Evolutionary conservation across 2,797 vertebrate species (phyloP), one percentile per base, ranked within the genome.

Genomic region (Syngnathus acus): DNA sequence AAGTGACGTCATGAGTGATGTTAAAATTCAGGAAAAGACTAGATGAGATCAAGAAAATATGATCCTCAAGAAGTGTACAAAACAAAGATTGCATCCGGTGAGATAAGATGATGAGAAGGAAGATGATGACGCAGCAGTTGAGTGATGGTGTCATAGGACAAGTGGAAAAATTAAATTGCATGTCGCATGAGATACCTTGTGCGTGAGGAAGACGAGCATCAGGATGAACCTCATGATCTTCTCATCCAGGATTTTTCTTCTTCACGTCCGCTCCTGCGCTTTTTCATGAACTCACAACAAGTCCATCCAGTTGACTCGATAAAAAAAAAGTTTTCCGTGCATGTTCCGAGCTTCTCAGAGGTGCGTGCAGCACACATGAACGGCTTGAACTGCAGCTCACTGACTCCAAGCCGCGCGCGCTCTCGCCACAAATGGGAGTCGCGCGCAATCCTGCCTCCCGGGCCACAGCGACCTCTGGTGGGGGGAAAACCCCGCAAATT

Each of bases 191-290:
- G 32, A 32, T 32, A 32, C 60, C 60, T 62, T 42, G 45, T 26
- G 42, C 60, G 37, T 4, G 42, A 62, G 14, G 42, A 45, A 45
- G 21, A 16, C 21, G 42, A 62, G 60, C 21, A 62, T 8, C 60
- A 45, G 40, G 21, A 61, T 13, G 10, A 47, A 45, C 60, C 9
- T 62, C 60, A 43, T 62, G 21, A 45, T 62, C 60, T 45, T 45
- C 42, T 62, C 60, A 23, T 62, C 42, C 14, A 43, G 10, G 26
- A 6, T 5, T 7, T 8, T 11, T 53, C n/a, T 43, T 26, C 39
- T 61, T 62, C 21, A 23, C 42, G 45, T 47, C 11, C 42, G n/a
- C 7, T 4, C 23, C 21, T 26, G 23, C 3, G n/a, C 42, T 47
- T 26, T 7, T 19, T 16, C 21, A 26, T 4, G 6, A 57, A 57